Base-by-base conservation (phyloP, 2,113 vertebrate species). In the Chaetura pelagica region DNA sequence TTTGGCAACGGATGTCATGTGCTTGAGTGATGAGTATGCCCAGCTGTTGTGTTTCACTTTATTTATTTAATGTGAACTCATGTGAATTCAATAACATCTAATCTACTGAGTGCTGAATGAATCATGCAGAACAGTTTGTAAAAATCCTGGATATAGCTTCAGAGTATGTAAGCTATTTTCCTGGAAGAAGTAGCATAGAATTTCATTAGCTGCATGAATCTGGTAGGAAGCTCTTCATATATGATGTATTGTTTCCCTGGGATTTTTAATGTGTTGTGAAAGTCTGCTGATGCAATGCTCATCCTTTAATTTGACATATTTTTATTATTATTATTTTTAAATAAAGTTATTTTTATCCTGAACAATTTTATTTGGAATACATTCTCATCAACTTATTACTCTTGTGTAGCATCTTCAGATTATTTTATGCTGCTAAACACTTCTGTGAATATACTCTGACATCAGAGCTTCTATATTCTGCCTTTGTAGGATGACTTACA, bases 31-130 rank as follows among this genome's bases (percentile, higher is more conserved):
- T 91, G 95, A 94, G 84, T 69, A 93, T 92, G 69, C 94, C 74
- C 96, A 98, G 95, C 91, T 97, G 96, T 93, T 94, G 87, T 71
- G 61, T 80, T 95, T 93, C 12, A 64, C 67, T 89, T 94, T 95
- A 96, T 93, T 96, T 93, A 85, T 94, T 96, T 94, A 95, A 81
- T 3, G 18, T 89, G 87, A 95, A 94, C 78, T 93, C 87, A 87
- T 94, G 91, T 84, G 87, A 95, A 93, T 96, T 93, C 93, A 96
- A 51, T 92, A 93, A 90, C 83, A 90, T 97, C 92, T 95, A 95
- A 97, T 96, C 92, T 94, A 84, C 72, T 0, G 0, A 84, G 61
- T 6, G 1, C 57, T 91, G 88, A 94, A 81, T 96, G 87, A 97
- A 92, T 96, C 90, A 94, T 82, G 66, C 84, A 92, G 94, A 95